A percentile compares a stretch with the other conserved stretches of the same genome.
phyloP scores from a whole-genome alignment of 2,888 invertebrate genomes.

The Pyrrhia umbra region DNA sequence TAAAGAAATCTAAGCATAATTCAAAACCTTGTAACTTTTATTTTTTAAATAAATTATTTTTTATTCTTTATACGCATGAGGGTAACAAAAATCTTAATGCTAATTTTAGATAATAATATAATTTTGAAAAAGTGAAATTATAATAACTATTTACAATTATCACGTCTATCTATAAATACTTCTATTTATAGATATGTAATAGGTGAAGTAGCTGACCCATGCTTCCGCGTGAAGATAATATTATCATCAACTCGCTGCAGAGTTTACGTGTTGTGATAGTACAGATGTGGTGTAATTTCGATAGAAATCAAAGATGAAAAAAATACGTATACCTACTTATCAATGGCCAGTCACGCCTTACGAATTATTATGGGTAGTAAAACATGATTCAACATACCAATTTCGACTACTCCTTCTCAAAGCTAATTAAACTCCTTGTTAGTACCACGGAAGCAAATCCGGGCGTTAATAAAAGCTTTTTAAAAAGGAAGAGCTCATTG shows the following conservation, averaged over 20 bases:
- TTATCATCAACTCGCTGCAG: neutral
- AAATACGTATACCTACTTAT: conserved; percentile 1
- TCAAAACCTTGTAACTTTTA: no score
- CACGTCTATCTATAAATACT: no score
- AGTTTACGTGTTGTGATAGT: no score
- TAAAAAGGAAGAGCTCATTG: conserved; percentile 23
- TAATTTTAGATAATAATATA: no score
- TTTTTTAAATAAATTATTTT: no score
- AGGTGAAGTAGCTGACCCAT: no score
- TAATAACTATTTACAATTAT: no score
- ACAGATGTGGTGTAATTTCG: neutral
- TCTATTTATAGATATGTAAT: no score
- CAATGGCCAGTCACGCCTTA: conserved; percentile 24
- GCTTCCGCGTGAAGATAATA: neutral
- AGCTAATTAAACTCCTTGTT: conserved; percentile 22
- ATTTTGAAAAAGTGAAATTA: no score
- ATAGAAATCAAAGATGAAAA: neutral
- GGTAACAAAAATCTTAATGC: no score
- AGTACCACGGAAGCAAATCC: neutral
- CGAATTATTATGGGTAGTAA: conserved; percentile 28
- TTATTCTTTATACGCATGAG: no score
- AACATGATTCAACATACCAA: conserved; percentile 11
- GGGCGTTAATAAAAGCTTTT: conserved; percentile 6
- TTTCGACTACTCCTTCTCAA: neutral
- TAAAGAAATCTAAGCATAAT: no score